Base-by-base conservation (phyloP, 2,888 invertebrate species). In the Nomada ruficornis region DNA sequence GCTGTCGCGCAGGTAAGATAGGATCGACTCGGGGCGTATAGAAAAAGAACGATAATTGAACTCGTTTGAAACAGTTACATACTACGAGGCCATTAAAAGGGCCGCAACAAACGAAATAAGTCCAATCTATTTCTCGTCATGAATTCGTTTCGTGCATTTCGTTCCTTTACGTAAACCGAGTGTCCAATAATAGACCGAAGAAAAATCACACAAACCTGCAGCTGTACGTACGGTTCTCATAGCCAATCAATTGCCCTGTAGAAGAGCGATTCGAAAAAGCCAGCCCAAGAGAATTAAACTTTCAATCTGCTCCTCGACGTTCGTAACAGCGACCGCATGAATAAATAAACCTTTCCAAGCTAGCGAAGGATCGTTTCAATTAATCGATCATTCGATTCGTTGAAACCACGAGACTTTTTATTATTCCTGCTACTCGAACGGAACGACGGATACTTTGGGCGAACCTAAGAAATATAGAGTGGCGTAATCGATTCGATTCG, bases 261-360 rank as follows among this genome's bases (percentile, higher is more conserved):
- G 10, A 20, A 23, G 23, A 47, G 4, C 13, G 13, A 36, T n/a
- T 15, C 18, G 52, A 65, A 67, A 29, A 26, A 29, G 23, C 26
- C 36, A 4, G 15, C 23, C n/a, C 2, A 52, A 5, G 23, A 9
- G 23, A 26, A 68, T 60, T 26, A 47, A 65, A 50, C 36, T 20
- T 60, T 44, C 52, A 20, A 67, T 11, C 18, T 11, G 15, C 42
- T 18, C 26, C 10, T 52, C 23, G 59, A 54, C 23, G 36, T 20
- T 60, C 2, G 20, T 44, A 71, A 57, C 47, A 52, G 23, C 11
- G 1, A 7, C 23, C 11, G 72, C 23, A 64, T 54, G 68, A 79
- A 73, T 79, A 73, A 79, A 52, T 79, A 63, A 73, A 44, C 42
- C 29, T 13, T 36, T 26, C 44, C 23, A 23, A 15, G 26, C 47